Evolutionary conservation across 2,888 invertebrate species (phyloP).

Genomic region (Agrenia bidenticulata): DNA sequence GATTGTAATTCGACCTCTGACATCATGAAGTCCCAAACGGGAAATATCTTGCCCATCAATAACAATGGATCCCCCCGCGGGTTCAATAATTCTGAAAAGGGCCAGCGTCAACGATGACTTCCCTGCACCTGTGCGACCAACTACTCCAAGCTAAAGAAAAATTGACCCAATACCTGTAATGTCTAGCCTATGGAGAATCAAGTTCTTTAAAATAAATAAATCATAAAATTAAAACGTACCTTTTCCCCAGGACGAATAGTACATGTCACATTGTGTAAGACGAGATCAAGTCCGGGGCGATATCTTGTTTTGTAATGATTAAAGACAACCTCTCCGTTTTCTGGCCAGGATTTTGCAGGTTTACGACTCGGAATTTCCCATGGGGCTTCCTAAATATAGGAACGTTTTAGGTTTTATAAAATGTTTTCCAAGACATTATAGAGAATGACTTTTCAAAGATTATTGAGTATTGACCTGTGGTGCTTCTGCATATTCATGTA

Average conservation of each 20-base stretch:
- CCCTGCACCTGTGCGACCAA: constrained; percentile 73
- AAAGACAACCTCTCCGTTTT: constrained; percentile 58
- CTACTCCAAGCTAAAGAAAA: constrained; percentile 71
- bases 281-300: constrained; percentile 59
- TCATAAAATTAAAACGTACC: no score
- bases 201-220: no score
- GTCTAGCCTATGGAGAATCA: no score
- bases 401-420: constrained; percentile 1
- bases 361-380: constrained; percentile 53
- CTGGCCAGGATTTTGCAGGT: constrained; percentile 57
- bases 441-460: neutral
- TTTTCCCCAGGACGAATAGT: constrained; percentile 58
- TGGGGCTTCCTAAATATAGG: constrained; percentile 53
- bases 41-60: constrained; percentile 83
- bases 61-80: constrained; percentile 74
- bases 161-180: neutral
- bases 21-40: constrained; percentile 78
- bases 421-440: no score
- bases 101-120: constrained; percentile 87
- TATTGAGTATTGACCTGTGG: constrained; percentile 61
- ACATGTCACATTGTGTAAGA: constrained; percentile 57
- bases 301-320: constrained; percentile 58
- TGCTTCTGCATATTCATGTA: constrained; percentile 72
- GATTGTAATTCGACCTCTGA: constrained; percentile 80
- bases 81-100: constrained; percentile 86